Percentiles rank a stretch among this genome's conserved stretches.
Conservation (phyloP, 2,888 invertebrate species). For the Pseudanteris insignis region DNA sequence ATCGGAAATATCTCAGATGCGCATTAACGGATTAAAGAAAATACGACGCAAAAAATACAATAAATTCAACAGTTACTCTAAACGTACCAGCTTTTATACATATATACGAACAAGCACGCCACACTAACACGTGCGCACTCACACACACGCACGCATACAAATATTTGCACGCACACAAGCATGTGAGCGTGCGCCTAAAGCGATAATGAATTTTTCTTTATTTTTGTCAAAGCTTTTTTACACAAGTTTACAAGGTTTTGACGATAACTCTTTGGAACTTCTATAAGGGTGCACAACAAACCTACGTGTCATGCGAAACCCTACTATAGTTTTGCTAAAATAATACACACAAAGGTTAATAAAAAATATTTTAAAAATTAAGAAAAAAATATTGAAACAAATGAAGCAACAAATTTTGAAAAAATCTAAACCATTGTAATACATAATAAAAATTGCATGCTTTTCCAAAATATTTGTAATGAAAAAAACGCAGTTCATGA, state of each 20-base stretch:
- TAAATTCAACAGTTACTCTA: constrained; percentile 22
- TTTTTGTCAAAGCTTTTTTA: constrained; percentile 34
- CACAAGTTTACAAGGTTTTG: constrained; percentile 38
- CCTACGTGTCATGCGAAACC: constrained; percentile 20
- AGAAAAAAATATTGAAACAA: too few relatives aligned
- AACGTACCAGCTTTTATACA: constrained; percentile 24
- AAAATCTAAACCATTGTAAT: too few relatives aligned
- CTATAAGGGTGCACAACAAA: constrained; percentile 35
- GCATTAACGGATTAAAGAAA: constrained; percentile 13
- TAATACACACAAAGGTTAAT: background rate
- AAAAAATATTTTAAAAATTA: too few relatives aligned
- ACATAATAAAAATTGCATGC: too few relatives aligned
- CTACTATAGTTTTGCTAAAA: constrained; percentile 3
- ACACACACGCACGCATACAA: constrained; percentile 27
- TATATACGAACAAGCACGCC: too few relatives aligned
- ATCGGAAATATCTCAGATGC: constrained; percentile 23
- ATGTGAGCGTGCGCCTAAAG: too few relatives aligned
- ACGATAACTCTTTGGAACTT: constrained; percentile 44
- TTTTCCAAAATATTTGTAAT: too few relatives aligned
- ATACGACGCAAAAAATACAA: constrained; percentile 23
- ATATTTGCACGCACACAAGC: too few relatives aligned
- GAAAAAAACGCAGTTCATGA: background rate
- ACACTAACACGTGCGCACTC: too few relatives aligned
- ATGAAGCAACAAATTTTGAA: too few relatives aligned
- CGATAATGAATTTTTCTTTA: constrained; percentile 31